phyloP scores from a whole-genome alignment of 1,140 invertebrate genomes.

The Drosophila orosa region DNA sequence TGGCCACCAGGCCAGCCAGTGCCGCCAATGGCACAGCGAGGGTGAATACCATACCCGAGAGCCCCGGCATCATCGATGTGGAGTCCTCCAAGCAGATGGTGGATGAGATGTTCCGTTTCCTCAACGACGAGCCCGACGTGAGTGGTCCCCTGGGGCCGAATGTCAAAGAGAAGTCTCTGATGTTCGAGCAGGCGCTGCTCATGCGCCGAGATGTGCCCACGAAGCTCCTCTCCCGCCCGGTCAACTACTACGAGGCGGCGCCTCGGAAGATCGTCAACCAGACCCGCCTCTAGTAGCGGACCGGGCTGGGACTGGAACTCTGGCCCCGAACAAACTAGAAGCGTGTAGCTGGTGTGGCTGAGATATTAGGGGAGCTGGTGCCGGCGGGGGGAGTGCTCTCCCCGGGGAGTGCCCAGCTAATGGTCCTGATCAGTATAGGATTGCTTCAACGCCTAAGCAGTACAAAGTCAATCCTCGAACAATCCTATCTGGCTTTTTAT shows the following conservation, averaged over 20 bases:
- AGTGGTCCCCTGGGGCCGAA: constrained; percentile 73
- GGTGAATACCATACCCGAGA: constrained; percentile 32
- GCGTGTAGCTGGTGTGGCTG: constrained; percentile 19
- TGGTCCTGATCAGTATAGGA: constrained; percentile 12
- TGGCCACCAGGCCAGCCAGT: constrained; percentile 28
- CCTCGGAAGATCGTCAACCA: constrained; percentile 72
- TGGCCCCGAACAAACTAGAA: constrained; percentile 62
- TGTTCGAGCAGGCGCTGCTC: constrained; percentile 76
- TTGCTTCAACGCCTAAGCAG: constrained; percentile 4
- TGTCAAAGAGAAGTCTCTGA: constrained; percentile 82
- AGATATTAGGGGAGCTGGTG: constrained; percentile 23
- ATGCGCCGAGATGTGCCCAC: constrained; percentile 74
- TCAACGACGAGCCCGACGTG: constrained; percentile 85
- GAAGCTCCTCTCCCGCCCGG: constrained; percentile 81
- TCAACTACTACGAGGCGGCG: constrained; percentile 81
- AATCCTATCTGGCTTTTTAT: not conserved
- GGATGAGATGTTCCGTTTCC: constrained; percentile 85
- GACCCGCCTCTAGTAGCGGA: constrained; percentile 72
- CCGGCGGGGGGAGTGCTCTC: not conserved
- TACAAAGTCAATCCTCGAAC: constrained; percentile 14
- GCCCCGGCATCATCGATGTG: constrained; percentile 78
- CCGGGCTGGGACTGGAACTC: constrained; percentile 26
- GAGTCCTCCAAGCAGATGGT: constrained; percentile 85
- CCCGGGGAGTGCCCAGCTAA: not conserved
- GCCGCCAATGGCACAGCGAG: not conserved